Evolutionary conservation across 1,140 invertebrate genomes (phyloP), one percentile per base, ranked within the genome.

Genomic region (Phenacoccus solenopsis): DNA sequence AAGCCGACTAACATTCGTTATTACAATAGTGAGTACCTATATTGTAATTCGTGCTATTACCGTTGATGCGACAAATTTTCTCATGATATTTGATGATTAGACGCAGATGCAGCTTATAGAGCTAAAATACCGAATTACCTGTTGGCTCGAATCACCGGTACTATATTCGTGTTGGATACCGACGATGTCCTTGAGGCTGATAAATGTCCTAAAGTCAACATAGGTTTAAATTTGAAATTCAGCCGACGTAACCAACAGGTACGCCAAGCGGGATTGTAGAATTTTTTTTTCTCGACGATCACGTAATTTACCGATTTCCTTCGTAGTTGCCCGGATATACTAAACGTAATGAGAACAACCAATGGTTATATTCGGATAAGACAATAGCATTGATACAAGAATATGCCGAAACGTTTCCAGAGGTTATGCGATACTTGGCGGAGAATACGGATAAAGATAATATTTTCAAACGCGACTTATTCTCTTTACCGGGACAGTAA

Each of bases 201-300:
- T 72, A 78, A 78, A n/a, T 49, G 38, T 49, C 38, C 38, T 49
- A 89, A 87, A 76, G 76, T 88, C 24, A 97, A 98, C 77, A 84
- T 98, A 28, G 96, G 95, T 0, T 81, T 98, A 12, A 93, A 95
- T 78, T 81, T 98, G 0, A 98, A 98, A 78, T 93, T 90, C 74
- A 92, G 89, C 68, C 94, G 91, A 78, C 87, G 78, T 35, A 87
- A 86, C 73, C 79, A 84, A 77, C 85, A 89, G 80, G 88, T 88
- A 75, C 75, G 74, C 70, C 56, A 64, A 61, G 30, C 24, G 30
- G 57, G 32, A 25, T 24, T 56, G 38, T 5, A 16, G 12, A 35
- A 69, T 70, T 7, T 57, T 27, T 57, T 22, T 32, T 35, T 35
- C 4, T 10, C 38, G 24, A 70, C 64, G 49, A 25, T 67, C 20